Conservation (phyloP, 2,888 invertebrate species). For the Archips xylosteana region DNA sequence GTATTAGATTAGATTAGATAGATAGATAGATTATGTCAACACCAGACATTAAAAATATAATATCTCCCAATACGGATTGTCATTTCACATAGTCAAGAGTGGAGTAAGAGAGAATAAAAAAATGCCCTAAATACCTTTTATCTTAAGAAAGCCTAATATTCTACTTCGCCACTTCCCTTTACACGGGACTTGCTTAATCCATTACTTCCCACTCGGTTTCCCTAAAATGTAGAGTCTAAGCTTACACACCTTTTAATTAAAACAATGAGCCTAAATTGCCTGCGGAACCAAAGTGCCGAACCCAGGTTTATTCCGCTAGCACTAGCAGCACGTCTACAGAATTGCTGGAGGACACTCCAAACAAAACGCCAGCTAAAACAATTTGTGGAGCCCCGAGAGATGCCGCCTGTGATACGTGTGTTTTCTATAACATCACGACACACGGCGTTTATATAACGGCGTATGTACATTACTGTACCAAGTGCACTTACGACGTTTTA, state of each 20-base stretch:
- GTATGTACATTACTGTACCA: background rate
- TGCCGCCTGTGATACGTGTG: conserved; percentile 28
- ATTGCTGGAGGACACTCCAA: conserved; percentile 25
- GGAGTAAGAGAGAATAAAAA: too few species aligned
- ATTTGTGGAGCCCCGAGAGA: conserved; percentile 22
- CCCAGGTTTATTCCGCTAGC: conserved; percentile 12
- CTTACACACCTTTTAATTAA: background rate
- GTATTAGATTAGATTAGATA: too few species aligned
- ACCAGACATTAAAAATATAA: too few species aligned
- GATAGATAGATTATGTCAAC: too few species aligned
- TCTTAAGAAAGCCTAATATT: too few species aligned
- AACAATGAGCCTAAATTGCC: background rate
- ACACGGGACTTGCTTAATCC: background rate
- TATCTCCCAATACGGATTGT: too few species aligned
- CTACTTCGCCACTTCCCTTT: background rate
- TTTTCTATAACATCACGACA: conserved; percentile 25
- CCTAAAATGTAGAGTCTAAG: background rate
- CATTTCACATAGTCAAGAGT: too few species aligned
- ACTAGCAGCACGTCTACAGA: conserved; percentile 19
- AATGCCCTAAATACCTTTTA: too few species aligned
- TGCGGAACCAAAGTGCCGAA: conserved; percentile 2
- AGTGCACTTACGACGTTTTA: background rate
- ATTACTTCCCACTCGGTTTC: background rate
- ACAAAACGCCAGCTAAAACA: conserved; percentile 27
- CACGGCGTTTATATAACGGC: background rate